A percentile compares a stretch with the other conserved stretches of the same genome.
These are phyloP conservation scores for Trissolcus basalis DNA, from an alignment of 1,140 invertebrate species.

Conservation along the genomic window DNA sequence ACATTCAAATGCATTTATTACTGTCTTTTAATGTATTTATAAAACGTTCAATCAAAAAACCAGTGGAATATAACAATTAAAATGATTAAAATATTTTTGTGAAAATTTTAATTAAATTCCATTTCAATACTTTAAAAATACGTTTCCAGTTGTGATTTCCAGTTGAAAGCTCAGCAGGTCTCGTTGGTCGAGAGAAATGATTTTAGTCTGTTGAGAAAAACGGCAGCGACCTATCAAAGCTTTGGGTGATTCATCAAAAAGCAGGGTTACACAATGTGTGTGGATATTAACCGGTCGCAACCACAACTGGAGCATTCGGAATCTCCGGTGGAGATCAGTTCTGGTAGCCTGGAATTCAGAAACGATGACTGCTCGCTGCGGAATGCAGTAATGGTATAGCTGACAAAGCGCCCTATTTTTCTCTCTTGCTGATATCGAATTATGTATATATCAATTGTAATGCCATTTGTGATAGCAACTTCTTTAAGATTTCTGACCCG, in stretches of 20 bases:
- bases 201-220: no score
- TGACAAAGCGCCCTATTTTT: conserved; percentile 39
- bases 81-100: no score
- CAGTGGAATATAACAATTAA: no score
- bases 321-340: conserved; percentile 44
- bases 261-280: conserved; percentile 10
- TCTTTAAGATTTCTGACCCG: no score
- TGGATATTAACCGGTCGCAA: conserved; percentile 32
- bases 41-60: no score
- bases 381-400: conserved; percentile 33
- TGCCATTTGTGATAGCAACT: conserved; percentile 2
- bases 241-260: conserved; percentile 32
- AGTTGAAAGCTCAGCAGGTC: no score
- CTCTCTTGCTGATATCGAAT: conserved; percentile 15
- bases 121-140: background rate
- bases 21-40: no score
- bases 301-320: conserved; percentile 42
- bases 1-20: no score
- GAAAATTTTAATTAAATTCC: no score
- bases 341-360: conserved; percentile 35
- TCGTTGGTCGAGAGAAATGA: no score
- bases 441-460: conserved; percentile 32
- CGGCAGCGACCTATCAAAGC: conserved; percentile 2
- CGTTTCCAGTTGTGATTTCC: no score
- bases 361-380: conserved; percentile 21